Percentiles rank a stretch among this genome's conserved stretches.
Conservation (phyloP, 2,797 vertebrate genomes). For the Eleutherodactylus coqui region DNA sequence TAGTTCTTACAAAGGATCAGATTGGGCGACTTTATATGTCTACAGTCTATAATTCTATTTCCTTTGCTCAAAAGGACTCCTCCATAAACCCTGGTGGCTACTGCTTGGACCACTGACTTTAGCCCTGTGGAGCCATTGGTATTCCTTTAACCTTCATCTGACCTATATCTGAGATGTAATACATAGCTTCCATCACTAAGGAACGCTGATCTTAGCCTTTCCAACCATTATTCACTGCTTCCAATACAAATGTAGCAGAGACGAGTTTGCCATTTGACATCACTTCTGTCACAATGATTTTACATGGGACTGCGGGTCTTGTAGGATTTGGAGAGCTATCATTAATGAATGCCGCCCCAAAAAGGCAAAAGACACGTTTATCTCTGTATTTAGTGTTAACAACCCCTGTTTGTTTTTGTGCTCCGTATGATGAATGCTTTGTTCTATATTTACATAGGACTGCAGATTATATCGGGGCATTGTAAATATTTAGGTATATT, state of each 20-base stretch:
- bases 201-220: neutral
- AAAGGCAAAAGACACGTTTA: neutral
- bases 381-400: too few species aligned
- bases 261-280: neutral
- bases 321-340: neutral
- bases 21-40: neutral
- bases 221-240: too few species aligned
- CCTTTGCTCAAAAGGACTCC: neutral
- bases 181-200: neutral
- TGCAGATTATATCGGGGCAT: neutral
- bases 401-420: too few species aligned
- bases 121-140: neutral
- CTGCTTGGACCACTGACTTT: neutral
- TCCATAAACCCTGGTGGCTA: neutral
- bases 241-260: neutral
- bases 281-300: neutral
- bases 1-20: neutral
- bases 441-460: neutral
- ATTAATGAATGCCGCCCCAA: neutral
- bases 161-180: constrained; percentile 31
- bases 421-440: too few species aligned
- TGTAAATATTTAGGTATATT: neutral
- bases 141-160: constrained; percentile 33
- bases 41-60: neutral
- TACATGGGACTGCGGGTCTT: neutral